Evolutionary conservation across 2,888 invertebrate genomes (phyloP).

Genomic region (Hydrotaea cyrtoneurina): DNA sequence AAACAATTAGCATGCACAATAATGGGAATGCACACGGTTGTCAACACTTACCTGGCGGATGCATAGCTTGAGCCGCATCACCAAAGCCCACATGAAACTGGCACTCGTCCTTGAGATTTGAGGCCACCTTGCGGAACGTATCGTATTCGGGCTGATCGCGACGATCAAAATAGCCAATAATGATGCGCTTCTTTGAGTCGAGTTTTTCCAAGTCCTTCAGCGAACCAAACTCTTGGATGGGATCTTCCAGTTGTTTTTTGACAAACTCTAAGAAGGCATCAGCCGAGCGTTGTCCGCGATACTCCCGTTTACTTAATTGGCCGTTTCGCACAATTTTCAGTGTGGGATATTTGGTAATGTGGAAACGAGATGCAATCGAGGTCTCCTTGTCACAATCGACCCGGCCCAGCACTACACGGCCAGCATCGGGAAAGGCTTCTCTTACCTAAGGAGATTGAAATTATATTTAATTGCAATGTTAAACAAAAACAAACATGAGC

Average conservation of each 20-base stretch:
- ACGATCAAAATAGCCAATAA: slow-evolving; percentile 94
- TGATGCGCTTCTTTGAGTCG: slow-evolving; percentile 90
- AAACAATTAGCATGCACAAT: slow-evolving; percentile 30
- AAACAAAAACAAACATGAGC: background rate
- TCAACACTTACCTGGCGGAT: slow-evolving; percentile 86
- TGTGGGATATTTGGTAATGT: slow-evolving; percentile 99
- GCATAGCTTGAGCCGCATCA: slow-evolving; percentile 90
- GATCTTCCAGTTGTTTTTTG: slow-evolving; percentile 92
- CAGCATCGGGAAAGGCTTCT: slow-evolving; percentile 89
- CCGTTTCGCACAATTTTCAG: slow-evolving; percentile 96
- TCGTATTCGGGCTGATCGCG: slow-evolving; percentile 91
- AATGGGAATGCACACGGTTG: background rate
- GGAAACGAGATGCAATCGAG: slow-evolving; percentile 92
- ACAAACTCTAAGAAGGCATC: slow-evolving; percentile 95
- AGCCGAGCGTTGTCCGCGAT: slow-evolving; percentile 93
- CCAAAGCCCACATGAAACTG: slow-evolving; percentile 96
- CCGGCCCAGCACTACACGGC: slow-evolving; percentile 95
- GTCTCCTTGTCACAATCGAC: slow-evolving; percentile 98
- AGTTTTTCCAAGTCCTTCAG: slow-evolving; percentile 88
- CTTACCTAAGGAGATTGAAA: slow-evolving; percentile 75
- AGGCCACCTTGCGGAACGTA: slow-evolving; percentile 90
- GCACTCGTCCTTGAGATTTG: slow-evolving; percentile 96
- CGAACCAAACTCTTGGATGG: slow-evolving; percentile 89
- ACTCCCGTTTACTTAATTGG: slow-evolving; percentile 93
- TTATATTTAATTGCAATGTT: background rate